These are phyloP conservation scores for Stomatorhinus ivindoensis DNA, from an alignment of 2,113 vertebrate genomes.

Conservation along the genomic window DNA sequence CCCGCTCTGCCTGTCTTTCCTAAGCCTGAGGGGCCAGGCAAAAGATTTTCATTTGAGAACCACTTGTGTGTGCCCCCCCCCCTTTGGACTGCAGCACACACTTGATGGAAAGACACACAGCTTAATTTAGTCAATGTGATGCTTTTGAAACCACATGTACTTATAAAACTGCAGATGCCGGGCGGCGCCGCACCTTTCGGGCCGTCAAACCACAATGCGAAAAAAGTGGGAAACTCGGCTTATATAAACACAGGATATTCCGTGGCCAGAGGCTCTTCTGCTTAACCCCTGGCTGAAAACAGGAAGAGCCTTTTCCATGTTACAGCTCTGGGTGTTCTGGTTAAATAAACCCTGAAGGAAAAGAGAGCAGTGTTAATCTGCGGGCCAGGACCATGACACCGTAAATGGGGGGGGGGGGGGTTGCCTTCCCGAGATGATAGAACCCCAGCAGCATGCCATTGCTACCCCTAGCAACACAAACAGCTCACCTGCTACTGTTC, in stretches of 20 bases:
- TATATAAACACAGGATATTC: conserved; percentile 2
- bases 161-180: not conserved
- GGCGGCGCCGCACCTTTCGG: not conserved
- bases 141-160: not conserved
- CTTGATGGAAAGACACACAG: not conserved
- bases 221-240: not conserved
- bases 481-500: not conserved
- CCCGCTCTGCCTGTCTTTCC: not conserved
- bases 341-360: conserved; percentile 2
- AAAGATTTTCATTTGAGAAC: not conserved
- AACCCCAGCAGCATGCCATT: not conserved
- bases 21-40: not conserved
- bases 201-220: not conserved
- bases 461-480: not conserved
- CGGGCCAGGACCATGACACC: not conserved
- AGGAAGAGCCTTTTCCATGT: conserved; percentile 6
- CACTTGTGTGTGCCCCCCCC: not conserved
- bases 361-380: not conserved
- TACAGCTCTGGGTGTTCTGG: not conserved
- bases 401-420: not conserved
- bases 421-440: not conserved
- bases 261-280: not conserved
- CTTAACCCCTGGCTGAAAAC: not conserved
- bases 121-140: not conserved
- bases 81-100: not conserved